Evolutionary conservation across 2,888 invertebrate genomes (phyloP), one percentile per base, ranked within the genome.

Genomic region (Ischnura elegans): DNA sequence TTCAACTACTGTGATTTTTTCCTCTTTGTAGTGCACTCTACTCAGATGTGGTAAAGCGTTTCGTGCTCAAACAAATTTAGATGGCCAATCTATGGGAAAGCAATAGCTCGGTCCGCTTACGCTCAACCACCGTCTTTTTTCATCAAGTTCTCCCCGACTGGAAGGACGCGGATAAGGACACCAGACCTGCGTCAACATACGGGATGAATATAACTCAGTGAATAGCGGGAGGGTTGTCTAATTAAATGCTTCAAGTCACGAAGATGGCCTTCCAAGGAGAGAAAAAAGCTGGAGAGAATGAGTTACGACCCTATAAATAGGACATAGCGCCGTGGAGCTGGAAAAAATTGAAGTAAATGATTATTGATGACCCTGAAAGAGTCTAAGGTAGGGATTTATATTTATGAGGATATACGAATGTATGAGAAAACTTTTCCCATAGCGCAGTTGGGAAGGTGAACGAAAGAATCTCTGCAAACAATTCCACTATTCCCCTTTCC

Each of bases 231-330:
- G 13, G 36, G 10, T 16, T 36, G 36, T 36, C 29, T 29, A 76
- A 76, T 36, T 76, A 76, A 76, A 76, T 76, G 76, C 76, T 76
- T 36, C 76, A 36, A 36, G 76, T 76, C 76, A 76, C 76, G 76
- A 76, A 76, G 25, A n/a, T n/a, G 21, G 76, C 29, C 36, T n/a
- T 2, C 76, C 76, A 16, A 76, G 36, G 10, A 76, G 5, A 76
- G 29, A 36, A 61, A 61, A 61, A 61, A 29, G 36, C 29, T 36
- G 21, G 76, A 36, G 36, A 16, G 76, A 76, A 76, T 36, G 36
- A 36, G 16, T 76, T 36, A 76, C 76, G 29, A 76, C 8, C 36
- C 76, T 36, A 29, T 29, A 36, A 36, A 36, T 61, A 76, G 76
- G 76, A 4, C 21, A 10, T 16, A 36, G 76, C 8, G 29, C 76